A percentile compares a stretch with the other conserved stretches of the same genome.
phyloP scores from a whole-genome alignment of 2,797 vertebrate genomes.

The Onychomys leucogaster region DNA sequence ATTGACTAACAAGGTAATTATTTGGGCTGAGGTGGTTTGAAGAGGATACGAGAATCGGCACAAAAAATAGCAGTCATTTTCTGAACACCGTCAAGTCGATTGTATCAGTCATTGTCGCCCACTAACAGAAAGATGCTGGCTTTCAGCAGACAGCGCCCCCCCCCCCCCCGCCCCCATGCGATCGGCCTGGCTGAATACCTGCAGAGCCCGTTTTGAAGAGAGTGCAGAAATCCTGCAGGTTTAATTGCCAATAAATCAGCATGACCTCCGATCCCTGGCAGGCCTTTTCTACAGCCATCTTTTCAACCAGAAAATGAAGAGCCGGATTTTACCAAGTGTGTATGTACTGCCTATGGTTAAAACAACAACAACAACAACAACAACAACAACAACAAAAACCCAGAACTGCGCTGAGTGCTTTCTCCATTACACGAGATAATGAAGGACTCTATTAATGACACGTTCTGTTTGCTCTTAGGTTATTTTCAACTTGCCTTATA shows the following conservation, averaged over 20 bases:
- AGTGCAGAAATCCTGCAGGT: constrained; percentile 93
- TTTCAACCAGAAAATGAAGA: constrained; percentile 98
- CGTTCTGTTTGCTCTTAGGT: constrained; percentile 91
- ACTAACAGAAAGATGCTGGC: constrained; percentile 82
- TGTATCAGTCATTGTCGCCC: constrained; percentile 84
- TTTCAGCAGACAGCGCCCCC: constrained; percentile 81
- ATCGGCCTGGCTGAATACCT: constrained; percentile 85
- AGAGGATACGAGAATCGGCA: constrained; percentile 65
- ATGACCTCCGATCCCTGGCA: constrained; percentile 92
- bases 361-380: constrained; percentile 85
- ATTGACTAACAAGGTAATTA: constrained; percentile 74
- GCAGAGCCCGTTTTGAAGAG: constrained; percentile 87
- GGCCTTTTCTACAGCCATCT: constrained; percentile 92
- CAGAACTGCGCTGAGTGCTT: constrained; percentile 88
- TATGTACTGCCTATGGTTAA: constrained; percentile 91
- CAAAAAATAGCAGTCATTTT: constrained; percentile 85
- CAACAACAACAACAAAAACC: too few species aligned
- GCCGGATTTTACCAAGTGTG: constrained; percentile 93
- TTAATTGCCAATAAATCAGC: constrained; percentile 99
- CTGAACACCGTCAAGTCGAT: constrained; percentile 84
- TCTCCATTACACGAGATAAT: constrained; percentile 93
- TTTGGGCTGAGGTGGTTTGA: constrained; percentile 51
- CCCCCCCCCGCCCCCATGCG: constrained; percentile 76
- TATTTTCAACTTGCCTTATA: constrained; percentile 86
- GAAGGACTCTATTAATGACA: constrained; percentile 95